Evolutionary conservation across 2,888 invertebrate species (phyloP).

Genomic region (Pilophorus perplexus): DNA sequence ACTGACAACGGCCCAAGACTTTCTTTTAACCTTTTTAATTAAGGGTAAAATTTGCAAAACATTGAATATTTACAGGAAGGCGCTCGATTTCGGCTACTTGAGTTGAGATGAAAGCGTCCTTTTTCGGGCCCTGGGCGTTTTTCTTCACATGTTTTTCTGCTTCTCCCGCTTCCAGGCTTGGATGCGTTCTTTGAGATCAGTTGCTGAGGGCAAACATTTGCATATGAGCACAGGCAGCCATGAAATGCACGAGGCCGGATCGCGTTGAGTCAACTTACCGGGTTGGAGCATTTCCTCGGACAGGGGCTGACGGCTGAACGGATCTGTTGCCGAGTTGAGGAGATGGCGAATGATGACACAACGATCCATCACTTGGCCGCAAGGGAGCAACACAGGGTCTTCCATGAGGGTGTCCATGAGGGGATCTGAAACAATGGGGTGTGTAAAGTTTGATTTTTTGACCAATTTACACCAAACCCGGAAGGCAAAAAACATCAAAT

Average conservation of each 20-base stretch:
- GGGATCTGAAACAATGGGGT: constrained; percentile 75
- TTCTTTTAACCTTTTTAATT: not conserved
- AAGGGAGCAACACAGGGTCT: constrained; percentile 89
- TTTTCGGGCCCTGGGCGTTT: too few relatives aligned
- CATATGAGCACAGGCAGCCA: too few relatives aligned
- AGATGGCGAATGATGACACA: constrained; percentile 90
- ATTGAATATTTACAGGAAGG: constrained; percentile 9
- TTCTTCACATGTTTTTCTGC: constrained; percentile 51
- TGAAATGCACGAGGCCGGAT: too few relatives aligned
- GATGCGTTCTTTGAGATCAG: constrained; percentile 82
- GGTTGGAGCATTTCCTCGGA: constrained; percentile 90
- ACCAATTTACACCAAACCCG: constrained; percentile 13
- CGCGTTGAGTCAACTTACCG: constrained; percentile 57
- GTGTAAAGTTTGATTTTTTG: too few relatives aligned
- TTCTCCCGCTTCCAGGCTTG: constrained; percentile 83
- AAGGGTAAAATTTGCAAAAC: constrained; percentile 11
- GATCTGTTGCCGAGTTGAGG: constrained; percentile 94
- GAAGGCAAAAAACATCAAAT: constrained; percentile 17
- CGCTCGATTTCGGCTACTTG: too few relatives aligned
- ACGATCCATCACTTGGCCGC: constrained; percentile 90
- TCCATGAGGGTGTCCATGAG: constrained; percentile 97
- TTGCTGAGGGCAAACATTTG: constrained; percentile 69
- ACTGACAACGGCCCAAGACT: too few relatives aligned
- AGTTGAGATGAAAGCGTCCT: too few relatives aligned
- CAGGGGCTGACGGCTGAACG: constrained; percentile 93